Evolutionary conservation across 2,888 invertebrate species (phyloP).

Genomic region (Nomada ruficornis): DNA sequence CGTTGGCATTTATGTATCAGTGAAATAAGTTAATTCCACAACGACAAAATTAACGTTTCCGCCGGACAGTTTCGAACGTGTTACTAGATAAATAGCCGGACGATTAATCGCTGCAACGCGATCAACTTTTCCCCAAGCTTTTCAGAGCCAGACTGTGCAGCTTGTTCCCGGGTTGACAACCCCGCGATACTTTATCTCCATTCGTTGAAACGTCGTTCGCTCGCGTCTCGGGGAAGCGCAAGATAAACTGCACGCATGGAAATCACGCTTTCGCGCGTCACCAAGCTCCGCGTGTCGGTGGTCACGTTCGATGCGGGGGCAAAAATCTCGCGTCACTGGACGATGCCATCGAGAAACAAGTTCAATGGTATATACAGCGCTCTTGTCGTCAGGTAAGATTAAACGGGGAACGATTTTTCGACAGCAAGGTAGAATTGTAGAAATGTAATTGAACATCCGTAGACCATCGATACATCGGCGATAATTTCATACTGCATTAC

Average conservation of each 20-base stretch:
- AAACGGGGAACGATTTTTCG: background rate
- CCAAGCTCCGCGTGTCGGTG: slow-evolving; percentile 6
- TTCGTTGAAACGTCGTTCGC: slow-evolving; percentile 18
- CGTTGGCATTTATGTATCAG: too few relatives aligned
- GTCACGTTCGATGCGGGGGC: slow-evolving; percentile 33
- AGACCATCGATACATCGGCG: too few relatives aligned
- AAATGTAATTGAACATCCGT: too few relatives aligned
- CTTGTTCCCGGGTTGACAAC: slow-evolving; percentile 49
- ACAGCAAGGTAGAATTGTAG: too few relatives aligned
- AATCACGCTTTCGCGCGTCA: slow-evolving; percentile 37
- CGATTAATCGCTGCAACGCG: background rate
- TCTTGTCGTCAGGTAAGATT: background rate
- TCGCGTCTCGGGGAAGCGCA: slow-evolving; percentile 18
- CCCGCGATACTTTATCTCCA: slow-evolving; percentile 43
- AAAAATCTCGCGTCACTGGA: slow-evolving; percentile 12
- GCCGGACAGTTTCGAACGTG: background rate
- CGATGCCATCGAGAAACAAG: background rate
- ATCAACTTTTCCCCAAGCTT: slow-evolving; percentile 18
- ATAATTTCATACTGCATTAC: too few relatives aligned
- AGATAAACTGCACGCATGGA: slow-evolving; percentile 39
- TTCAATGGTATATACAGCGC: background rate
- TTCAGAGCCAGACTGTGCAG: background rate
- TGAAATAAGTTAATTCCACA: too few relatives aligned
- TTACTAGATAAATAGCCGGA: slow-evolving; percentile 26
- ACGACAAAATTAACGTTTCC: background rate